Evolutionary conservation across 2,797 vertebrate species (phyloP).

Genomic region (Tauraco hartlaubi): DNA sequence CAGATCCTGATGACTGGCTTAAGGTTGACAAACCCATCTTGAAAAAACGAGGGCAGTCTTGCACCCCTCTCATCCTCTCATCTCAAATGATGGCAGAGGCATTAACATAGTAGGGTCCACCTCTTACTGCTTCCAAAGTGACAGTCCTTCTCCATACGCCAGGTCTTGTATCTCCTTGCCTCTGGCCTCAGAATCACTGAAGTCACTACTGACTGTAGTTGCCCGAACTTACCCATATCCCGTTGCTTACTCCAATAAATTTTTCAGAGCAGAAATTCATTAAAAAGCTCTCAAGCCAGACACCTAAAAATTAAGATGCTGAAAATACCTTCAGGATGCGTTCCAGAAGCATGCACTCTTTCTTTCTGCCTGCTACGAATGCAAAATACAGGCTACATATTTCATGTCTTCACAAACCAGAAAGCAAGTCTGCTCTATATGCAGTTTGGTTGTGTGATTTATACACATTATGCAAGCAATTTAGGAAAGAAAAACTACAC

Average conservation of each 20-base stretch:
- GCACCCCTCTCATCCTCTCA: not conserved
- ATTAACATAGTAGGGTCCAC: not conserved
- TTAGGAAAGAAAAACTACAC: not conserved
- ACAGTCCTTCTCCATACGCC: not conserved
- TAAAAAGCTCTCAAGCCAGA: not conserved
- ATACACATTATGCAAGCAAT: not conserved
- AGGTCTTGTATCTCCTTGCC: not conserved
- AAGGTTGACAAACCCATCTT: not conserved
- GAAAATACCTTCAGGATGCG: not conserved
- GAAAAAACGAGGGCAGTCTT: not conserved
- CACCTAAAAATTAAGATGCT: not conserved
- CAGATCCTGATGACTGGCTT: not conserved
- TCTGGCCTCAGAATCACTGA: not conserved
- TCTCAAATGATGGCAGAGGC: not conserved
- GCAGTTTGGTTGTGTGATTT: not conserved
- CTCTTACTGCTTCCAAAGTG: not conserved
- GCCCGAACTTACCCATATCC: not conserved
- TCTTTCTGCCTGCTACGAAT: not conserved
- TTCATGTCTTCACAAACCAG: not conserved
- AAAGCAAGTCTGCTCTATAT: not conserved
- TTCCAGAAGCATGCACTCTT: not conserved
- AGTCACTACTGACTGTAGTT: not conserved
- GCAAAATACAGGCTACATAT: not conserved
- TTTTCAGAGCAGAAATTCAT: slow-evolving; percentile 1
- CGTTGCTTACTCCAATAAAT: not conserved